Base-by-base conservation (phyloP, 2,113 vertebrate species). In the Crypturellus undulatus region DNA sequence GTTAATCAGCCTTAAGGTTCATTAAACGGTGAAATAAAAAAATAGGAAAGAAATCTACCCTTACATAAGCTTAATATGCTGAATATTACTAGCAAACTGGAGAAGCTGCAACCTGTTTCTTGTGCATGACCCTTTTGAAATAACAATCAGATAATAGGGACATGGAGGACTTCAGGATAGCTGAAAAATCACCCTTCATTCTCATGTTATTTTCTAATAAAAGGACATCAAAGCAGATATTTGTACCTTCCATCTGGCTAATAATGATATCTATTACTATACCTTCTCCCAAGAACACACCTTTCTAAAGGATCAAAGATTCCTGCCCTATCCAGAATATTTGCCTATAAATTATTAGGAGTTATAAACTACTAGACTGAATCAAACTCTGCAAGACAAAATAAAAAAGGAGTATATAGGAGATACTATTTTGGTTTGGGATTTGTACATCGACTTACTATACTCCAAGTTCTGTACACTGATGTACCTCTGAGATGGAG, bases 1-100 rank as follows among this genome's bases (percentile, higher is more conserved):
- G 8, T 7, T 87, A 62, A 59, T 7, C 24, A 75, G 7, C 2
- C 8, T 77, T 24, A 43, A 70, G 4, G 20, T 54, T 78, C 38
- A 49, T 60, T 51, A 80, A 71, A 43, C 25, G 10, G 65, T 62
- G 7, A 38, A 34, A 80, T 18, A 0, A 9, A 67, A 4, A 8
- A 40, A 3, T 47, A 43, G 3, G 9, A 30, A 45, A 56, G 12
- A 68, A 0, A 1, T 64, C 17, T 73, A 24, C 10, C 11, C 9
- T 83, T 38, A 73, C 47, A 58, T 7, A 54, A 42, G 4, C 72
- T 93, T 86, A 65, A 45, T 45, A 65, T 19, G 4, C 14, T 92
- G n/a, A 80, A n/a, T 36, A 15, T 4, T 40, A 18, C 17, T 45
- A 13, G 47, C 56, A 34, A 75, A 26, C 36, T 30, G 65, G 65